Base-by-base conservation (phyloP, 2,797 vertebrate genomes). In the Hyperoplus lanceolatus region DNA sequence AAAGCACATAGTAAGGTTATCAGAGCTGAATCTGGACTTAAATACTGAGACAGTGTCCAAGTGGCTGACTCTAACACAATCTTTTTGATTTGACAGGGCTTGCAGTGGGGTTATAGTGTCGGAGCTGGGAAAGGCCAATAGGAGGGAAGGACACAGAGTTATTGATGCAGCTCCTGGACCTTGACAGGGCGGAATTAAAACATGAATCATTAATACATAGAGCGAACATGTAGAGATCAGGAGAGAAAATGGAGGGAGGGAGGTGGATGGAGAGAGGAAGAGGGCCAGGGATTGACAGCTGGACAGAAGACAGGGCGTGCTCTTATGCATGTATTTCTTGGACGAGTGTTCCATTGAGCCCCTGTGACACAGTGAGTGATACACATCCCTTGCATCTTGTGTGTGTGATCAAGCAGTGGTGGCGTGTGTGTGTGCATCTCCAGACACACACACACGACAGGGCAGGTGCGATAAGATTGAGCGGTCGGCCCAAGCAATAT, bases 171-270 rank as follows among this genome's bases (percentile, higher is more conserved):
- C 75, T 70, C 61, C 67, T 79, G 81, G 68, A 86, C 86, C 80
- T 81, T 82, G 83, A 83, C 75, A 53, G 74, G 72, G 59, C 14
- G 12, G 70, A 90, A 90, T 89, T 90, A 87, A 89, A 92, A 83
- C 83, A 91, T 90, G 83, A 88, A 92, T 84, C 84, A 88, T 91
- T 91, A 83, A 91, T 85, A 82, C 29, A 73, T 69, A 73, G 70
- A 64, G 54, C 64, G 69, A 78, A 88, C 73, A 81, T 68, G 50
- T 13, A 48, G 53, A 61, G 60, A 82, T 77, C 49, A 75, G 55
- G 9, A 78, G 58, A 45, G 75, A 70, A 64, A 29, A 29, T 29
- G 29, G n/a, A 81, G 43, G 66, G 51, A 74, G 36, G 21, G 81
- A 79, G 55, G 73, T 78, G 54, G 73, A 41, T 42, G 12, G 48